These are phyloP conservation scores for Bombus confusus DNA, from an alignment of 1,140 invertebrate species.

Conservation along the genomic window DNA sequence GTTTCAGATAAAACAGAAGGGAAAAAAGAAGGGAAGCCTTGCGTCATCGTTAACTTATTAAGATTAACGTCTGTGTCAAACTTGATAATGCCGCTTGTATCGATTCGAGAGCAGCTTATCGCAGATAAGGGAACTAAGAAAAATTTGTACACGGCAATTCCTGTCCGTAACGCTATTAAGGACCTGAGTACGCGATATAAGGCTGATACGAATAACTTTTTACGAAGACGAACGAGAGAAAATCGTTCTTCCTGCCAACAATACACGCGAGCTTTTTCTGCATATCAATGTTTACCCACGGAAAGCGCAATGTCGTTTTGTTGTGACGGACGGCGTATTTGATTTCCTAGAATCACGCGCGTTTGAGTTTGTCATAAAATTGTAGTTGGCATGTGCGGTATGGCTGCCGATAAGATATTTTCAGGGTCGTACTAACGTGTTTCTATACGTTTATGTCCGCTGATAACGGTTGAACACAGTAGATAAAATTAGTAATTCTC, in stretches of 20 bases:
- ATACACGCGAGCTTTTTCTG: not conserved
- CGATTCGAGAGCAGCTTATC: not conserved
- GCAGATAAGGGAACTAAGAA: not conserved
- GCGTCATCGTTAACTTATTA: conserved; percentile 1
- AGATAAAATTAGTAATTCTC: not conserved
- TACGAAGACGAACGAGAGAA: too few species aligned
- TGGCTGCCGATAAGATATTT: conserved; percentile 49
- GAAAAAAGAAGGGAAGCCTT: not conserved
- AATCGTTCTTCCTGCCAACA: not conserved
- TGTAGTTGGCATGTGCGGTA: not conserved
- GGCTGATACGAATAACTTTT: not conserved
- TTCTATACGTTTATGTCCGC: not conserved
- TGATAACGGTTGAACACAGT: not conserved
- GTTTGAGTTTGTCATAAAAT: conserved; percentile 26
- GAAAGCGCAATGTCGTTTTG: not conserved
- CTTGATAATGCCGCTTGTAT: conserved; percentile 17
- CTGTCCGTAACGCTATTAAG: not conserved
- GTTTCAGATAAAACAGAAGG: not conserved
- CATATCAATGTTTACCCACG: not conserved
- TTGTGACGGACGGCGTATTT: conserved; percentile 4
- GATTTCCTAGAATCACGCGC: conserved; percentile 18
- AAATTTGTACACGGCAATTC: not conserved
- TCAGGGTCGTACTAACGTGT: conserved; percentile 36
- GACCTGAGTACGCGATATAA: not conserved
- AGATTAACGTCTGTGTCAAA: not conserved